Evolutionary conservation across 2,888 invertebrate genomes (phyloP).

Genomic region (Melinaea menophilus): DNA sequence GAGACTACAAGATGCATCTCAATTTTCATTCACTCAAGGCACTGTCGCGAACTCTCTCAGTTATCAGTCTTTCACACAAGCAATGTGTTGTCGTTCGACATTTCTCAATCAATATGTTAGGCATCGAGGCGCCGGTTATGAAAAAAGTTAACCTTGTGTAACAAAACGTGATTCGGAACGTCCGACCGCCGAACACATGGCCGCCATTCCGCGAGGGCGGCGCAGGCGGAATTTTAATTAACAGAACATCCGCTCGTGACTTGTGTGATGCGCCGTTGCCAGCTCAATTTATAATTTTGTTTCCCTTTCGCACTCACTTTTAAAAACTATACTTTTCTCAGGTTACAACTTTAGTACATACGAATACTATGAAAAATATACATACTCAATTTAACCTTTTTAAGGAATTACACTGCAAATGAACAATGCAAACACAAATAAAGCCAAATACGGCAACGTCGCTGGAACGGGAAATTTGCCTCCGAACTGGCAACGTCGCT

Average conservation of each 20-base stretch:
- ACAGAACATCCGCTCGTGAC: conserved; percentile 78
- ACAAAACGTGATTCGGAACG: conserved; percentile 73
- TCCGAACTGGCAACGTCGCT: conserved; percentile 71
- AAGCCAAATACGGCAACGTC: conserved; percentile 60
- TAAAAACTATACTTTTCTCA: conserved; percentile 1
- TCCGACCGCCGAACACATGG: conserved; percentile 74
- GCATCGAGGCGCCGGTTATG: conserved; percentile 54
- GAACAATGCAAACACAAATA: conserved; percentile 63
- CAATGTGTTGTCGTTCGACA: conserved; percentile 51
- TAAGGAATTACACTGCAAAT: conserved; percentile 32
- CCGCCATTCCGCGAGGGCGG: conserved; percentile 78
- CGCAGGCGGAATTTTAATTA: conserved; percentile 79
- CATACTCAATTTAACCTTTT: conserved; percentile 4
- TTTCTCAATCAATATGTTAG: conserved; percentile 48
- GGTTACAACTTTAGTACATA: conserved; percentile 11
- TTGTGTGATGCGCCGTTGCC: conserved; percentile 71
- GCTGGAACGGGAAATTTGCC: conserved; percentile 66
- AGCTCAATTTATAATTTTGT: conserved; percentile 52
- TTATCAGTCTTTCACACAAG: conserved; percentile 61
- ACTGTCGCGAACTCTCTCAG: conserved; percentile 49
- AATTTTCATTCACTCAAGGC: conserved; percentile 50
- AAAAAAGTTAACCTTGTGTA: conserved; percentile 74
- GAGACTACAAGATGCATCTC: conserved; percentile 49
- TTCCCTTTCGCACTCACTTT: conserved; percentile 51
- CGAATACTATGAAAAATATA: conserved; percentile 4